phyloP scores from a whole-genome alignment of 2,888 invertebrate genomes.

The Neoitamus cyanurus region DNA sequence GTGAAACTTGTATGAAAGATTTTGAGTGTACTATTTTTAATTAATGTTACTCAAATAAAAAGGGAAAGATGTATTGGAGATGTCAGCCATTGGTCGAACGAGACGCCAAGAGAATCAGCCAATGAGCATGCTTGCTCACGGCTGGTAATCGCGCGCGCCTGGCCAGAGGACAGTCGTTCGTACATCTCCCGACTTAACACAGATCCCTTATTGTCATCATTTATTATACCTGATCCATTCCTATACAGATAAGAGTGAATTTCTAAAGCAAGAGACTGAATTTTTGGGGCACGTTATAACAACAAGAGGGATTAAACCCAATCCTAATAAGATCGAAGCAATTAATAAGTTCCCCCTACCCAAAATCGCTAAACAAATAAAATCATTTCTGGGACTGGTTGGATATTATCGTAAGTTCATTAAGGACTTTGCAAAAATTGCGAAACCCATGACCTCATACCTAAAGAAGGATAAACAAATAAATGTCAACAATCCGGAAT shows the following conservation, averaged over 20 bases:
- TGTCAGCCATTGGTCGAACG: no score
- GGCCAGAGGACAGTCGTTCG: no score
- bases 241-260: constrained; percentile 15
- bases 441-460: constrained; percentile 22
- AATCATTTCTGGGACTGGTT: constrained; percentile 46
- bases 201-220: no score
- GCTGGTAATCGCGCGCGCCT: no score
- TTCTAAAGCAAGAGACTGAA: neutral
- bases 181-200: no score
- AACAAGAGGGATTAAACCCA: neutral
- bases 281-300: constrained; percentile 19
- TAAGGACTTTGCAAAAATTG: constrained; percentile 29
- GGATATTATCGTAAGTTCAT: constrained; percentile 40
- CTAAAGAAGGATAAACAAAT: constrained; percentile 45
- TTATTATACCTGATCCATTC: no score
- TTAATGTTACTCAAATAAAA: no score
- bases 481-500: constrained; percentile 29
- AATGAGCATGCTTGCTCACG: no score
- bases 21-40: no score
- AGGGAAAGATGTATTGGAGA: no score
- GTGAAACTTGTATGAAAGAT: no score
- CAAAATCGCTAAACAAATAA: constrained; percentile 48
- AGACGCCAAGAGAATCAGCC: no score
- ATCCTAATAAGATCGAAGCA: constrained; percentile 45
- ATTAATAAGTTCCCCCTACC: constrained; percentile 49